These are phyloP conservation scores for Alviniconcha strummeri DNA, from an alignment of 2,888 invertebrate species.

Conservation along the genomic window DNA sequence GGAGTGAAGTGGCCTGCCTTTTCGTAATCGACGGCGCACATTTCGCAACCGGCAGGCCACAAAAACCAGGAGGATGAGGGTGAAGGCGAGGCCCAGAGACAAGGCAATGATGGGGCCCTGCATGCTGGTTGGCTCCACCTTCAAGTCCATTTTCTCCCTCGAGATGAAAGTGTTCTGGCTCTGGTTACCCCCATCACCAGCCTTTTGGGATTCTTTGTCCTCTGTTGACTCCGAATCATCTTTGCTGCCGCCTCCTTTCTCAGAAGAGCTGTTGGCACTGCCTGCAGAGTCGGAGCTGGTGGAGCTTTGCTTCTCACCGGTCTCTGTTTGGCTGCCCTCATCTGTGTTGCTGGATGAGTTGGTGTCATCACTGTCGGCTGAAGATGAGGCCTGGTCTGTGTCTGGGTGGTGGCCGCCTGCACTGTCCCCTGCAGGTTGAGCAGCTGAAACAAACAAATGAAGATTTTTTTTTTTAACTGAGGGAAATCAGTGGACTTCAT, in stretches of 20 bases:
- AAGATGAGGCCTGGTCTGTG: neutral
- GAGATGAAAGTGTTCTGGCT: slow-evolving; percentile 10
- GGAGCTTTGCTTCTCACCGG: neutral
- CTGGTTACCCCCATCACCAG: neutral
- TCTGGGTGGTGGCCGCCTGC: neutral
- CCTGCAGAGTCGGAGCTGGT: neutral
- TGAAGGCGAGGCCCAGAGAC: slow-evolving; percentile 82
- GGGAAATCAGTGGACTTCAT: neutral
- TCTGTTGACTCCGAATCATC: neutral
- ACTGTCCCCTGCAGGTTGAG: neutral
- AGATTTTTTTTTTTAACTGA: neutral
- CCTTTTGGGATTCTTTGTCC: too few relatives aligned
- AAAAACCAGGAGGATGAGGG: slow-evolving; percentile 86
- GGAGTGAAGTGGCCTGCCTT: slow-evolving; percentile 87
- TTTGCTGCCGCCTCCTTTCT: neutral
- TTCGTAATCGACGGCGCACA: slow-evolving; percentile 81
- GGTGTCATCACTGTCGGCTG: neutral
- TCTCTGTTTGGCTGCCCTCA: neutral
- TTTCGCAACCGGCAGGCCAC: slow-evolving; percentile 89
- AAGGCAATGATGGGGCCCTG: slow-evolving; percentile 70
- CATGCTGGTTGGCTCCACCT: slow-evolving; percentile 9
- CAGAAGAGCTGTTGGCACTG: neutral
- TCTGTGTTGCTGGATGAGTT: neutral
- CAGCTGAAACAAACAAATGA: neutral
- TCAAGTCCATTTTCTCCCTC: neutral